These are phyloP conservation scores for Danaus plexippus DNA, from an alignment of 1,140 invertebrate genomes.

Conservation along the genomic window DNA sequence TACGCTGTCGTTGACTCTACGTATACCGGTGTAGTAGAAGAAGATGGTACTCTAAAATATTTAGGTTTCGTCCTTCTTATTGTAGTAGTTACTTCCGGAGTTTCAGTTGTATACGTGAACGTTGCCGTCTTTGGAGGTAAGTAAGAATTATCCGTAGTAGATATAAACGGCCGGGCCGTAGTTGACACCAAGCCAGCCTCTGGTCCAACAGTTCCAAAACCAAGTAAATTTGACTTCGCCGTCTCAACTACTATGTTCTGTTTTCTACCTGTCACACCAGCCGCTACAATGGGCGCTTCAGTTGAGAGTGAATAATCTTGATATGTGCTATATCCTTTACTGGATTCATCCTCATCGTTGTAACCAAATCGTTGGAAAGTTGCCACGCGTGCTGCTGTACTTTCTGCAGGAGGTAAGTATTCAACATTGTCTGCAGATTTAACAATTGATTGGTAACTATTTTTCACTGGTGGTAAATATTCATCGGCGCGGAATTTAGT, in stretches of 20 bases:
- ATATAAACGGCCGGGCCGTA: slow-evolving; percentile 28
- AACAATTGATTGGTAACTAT: slow-evolving; percentile 19
- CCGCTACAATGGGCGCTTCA: slow-evolving; percentile 20
- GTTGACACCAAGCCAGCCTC: slow-evolving; percentile 60
- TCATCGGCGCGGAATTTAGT: slow-evolving; percentile 48
- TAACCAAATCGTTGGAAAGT: slow-evolving; percentile 44
- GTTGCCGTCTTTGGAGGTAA: slow-evolving; percentile 24
- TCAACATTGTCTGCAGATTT: slow-evolving; percentile 13
- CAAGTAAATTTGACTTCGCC: slow-evolving; percentile 58
- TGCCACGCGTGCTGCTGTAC: slow-evolving; percentile 23
- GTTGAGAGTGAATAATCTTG: slow-evolving; percentile 37
- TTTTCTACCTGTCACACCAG: slow-evolving; percentile 27
- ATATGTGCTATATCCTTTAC: slow-evolving; percentile 29
- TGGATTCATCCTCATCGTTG: slow-evolving; percentile 22
- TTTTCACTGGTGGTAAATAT: slow-evolving; percentile 48
- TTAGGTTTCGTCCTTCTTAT: slow-evolving; percentile 26
- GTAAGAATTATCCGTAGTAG: slow-evolving; percentile 30
- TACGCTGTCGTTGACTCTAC: slow-evolving; percentile 43
- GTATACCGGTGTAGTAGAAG: slow-evolving; percentile 37
- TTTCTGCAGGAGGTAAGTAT: slow-evolving; percentile 23
- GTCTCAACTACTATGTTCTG: slow-evolving; percentile 59
- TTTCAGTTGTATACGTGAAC: slow-evolving; percentile 26
- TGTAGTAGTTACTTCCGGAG: slow-evolving; percentile 19
- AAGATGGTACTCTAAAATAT: slow-evolving; percentile 28
- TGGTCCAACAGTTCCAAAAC: slow-evolving; percentile 64